Conservation (phyloP, 2,888 invertebrate species). For the Drosophila neonasuta region DNA sequence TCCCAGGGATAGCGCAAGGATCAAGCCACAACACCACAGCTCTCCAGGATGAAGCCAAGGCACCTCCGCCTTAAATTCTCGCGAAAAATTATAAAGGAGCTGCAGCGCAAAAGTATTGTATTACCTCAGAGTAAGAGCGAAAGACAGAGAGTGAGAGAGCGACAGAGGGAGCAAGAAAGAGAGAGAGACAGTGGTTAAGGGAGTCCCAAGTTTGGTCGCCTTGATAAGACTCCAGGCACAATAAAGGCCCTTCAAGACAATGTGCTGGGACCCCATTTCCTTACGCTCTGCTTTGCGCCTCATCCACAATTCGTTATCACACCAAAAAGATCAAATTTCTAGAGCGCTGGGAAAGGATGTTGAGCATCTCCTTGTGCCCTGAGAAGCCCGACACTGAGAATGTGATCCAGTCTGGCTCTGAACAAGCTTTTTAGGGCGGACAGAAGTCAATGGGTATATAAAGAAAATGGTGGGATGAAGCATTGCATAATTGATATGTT, state of each 20-base stretch:
- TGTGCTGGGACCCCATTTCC: conserved; percentile 57
- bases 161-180: too few species aligned
- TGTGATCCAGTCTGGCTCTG: neutral
- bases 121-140: conserved; percentile 36
- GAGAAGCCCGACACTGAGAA: conserved; percentile 13
- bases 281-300: conserved; percentile 52
- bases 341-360: conserved; percentile 61
- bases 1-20: conserved; percentile 45
- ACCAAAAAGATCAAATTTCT: conserved; percentile 73
- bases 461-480: neutral
- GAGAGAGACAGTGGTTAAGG: neutral
- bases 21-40: conserved; percentile 21
- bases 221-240: conserved; percentile 66
- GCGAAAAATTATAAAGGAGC: conserved; percentile 74
- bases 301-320: conserved; percentile 62
- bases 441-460: conserved; percentile 44
- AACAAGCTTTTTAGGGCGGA: conserved; percentile 28
- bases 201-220: conserved; percentile 55
- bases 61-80: conserved; percentile 75
- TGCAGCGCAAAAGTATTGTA: conserved; percentile 61
- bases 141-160: conserved; percentile 4
- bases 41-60: conserved; percentile 38
- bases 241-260: conserved; percentile 69
- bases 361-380: conserved; percentile 15
- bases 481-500: conserved; percentile 11